Evolutionary conservation across 2,888 invertebrate species (phyloP).

Genomic region (Keiferia lycopersicella): DNA sequence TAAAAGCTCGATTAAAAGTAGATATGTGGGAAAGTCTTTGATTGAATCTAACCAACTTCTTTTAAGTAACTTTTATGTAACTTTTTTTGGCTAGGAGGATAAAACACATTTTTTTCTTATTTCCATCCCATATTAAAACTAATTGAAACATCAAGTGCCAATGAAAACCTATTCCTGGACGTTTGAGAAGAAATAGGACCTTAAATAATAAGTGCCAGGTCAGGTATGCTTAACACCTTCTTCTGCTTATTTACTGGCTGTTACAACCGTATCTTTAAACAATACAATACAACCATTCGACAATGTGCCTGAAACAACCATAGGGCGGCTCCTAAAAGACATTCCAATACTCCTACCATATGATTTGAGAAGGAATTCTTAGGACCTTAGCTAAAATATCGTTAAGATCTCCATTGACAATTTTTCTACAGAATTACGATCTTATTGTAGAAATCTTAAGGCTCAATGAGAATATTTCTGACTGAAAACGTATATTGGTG

Average conservation of each 20-base stretch:
- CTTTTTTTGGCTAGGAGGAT: no score
- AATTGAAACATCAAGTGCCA: neutral
- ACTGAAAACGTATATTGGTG: constrained; percentile 12
- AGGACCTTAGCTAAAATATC: constrained; percentile 30
- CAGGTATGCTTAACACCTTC: neutral
- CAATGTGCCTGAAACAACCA: neutral
- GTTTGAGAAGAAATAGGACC: neutral
- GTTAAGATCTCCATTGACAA: neutral
- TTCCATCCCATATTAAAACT: neutral
- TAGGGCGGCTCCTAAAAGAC: constrained; percentile 35
- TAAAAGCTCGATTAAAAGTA: no score
- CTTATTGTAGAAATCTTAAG: neutral
- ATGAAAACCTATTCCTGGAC: neutral
- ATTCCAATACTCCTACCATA: constrained; percentile 42
- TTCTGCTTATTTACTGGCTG: constrained; percentile 4
- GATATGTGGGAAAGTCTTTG: no score
- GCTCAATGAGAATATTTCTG: constrained; percentile 1
- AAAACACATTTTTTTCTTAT: no score
- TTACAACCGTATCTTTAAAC: constrained; percentile 8
- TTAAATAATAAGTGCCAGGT: neutral
- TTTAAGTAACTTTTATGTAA: no score
- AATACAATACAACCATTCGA: neutral
- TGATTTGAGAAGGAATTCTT: constrained; percentile 43
- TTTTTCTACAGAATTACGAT: neutral
- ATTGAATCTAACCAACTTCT: no score